Conservation (phyloP, 1,140 invertebrate genomes). For the Harpegnathos saltator region DNA sequence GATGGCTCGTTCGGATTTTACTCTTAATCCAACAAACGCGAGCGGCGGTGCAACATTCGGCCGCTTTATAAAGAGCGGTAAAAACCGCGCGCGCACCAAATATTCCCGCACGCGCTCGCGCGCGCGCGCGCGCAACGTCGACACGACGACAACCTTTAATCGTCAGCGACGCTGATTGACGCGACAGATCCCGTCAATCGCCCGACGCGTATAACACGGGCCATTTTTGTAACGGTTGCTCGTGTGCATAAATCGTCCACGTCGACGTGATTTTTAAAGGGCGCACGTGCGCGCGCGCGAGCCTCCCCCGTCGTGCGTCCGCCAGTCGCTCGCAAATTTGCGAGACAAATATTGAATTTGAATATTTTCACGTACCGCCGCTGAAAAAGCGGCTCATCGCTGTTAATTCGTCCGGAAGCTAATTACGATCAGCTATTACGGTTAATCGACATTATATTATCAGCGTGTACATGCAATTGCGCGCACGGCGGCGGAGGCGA, state of each 20-base stretch:
- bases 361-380: slow-evolving; percentile 43
- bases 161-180: slow-evolving; percentile 37
- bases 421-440: slow-evolving; percentile 54
- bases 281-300: background rate
- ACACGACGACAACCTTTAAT: slow-evolving; percentile 28
- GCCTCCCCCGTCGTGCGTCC: background rate
- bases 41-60: background rate
- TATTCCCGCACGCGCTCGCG: background rate
- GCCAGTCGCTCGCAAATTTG: slow-evolving; percentile 26
- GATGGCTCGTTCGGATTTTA: background rate
- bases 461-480: slow-evolving; percentile 39
- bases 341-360: slow-evolving; percentile 50
- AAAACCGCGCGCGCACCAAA: slow-evolving; percentile 1
- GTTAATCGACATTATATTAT: slow-evolving; percentile 61
- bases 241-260: background rate
- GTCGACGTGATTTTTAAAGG: slow-evolving; percentile 15
- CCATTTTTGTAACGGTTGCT: slow-evolving; percentile 10
- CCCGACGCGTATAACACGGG: background rate
- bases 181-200: slow-evolving; percentile 19
- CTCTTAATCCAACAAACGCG: background rate
- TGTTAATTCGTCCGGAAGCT: slow-evolving; percentile 56
- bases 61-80: background rate
- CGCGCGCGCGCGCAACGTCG: background rate
- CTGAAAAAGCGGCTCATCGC: slow-evolving; percentile 46
- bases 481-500: background rate